Conservation (phyloP, 1,140 invertebrate species). For the Penaeus vannamei region DNA sequence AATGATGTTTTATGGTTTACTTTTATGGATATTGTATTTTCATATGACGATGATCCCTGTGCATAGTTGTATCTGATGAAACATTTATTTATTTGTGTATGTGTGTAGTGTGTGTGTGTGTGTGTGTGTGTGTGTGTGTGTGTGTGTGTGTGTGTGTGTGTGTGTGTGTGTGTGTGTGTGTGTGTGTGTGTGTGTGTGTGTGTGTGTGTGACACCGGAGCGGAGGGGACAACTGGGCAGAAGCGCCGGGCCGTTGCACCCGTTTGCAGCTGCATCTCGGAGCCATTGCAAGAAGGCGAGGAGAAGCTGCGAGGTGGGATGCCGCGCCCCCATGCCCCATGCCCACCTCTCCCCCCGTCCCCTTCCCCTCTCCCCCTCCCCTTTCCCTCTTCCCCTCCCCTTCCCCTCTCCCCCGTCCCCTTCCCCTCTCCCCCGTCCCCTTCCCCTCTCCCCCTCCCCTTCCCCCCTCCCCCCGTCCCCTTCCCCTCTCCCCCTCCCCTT, state of each 20-base stretch:
- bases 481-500: background rate
- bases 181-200: background rate
- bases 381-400: background rate
- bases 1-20: too few species aligned
- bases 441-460: background rate
- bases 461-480: background rate
- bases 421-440: background rate
- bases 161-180: background rate
- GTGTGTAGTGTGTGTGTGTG: background rate
- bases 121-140: background rate
- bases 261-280: too few species aligned
- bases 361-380: background rate
- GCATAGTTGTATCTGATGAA: background rate
- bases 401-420: background rate
- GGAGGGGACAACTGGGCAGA: too few species aligned
- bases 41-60: background rate
- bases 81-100: background rate
- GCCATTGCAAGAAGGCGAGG: too few species aligned
- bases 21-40: background rate
- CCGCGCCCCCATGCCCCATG: too few species aligned
- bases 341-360: too few species aligned
- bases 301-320: too few species aligned
- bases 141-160: background rate
- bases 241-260: too few species aligned
- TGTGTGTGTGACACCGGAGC: background rate